These are phyloP conservation scores for Rutpela maculata DNA, from an alignment of 2,888 invertebrate species.

Conservation along the genomic window DNA sequence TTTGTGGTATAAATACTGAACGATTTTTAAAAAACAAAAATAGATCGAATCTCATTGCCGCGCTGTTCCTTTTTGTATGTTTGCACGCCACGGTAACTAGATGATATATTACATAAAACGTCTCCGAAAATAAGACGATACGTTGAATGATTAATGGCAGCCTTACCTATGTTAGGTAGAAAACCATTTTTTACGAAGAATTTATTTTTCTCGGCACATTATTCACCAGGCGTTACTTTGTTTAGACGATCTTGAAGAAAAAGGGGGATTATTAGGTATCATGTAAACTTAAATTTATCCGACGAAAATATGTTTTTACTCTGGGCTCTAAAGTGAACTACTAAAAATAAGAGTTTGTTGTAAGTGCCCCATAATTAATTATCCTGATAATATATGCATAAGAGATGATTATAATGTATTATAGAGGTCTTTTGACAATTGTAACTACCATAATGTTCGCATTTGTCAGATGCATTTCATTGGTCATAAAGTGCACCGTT, in stretches of 20 bases:
- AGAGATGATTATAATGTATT: no score
- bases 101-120: constrained; percentile 34
- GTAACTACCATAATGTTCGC: no score
- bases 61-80: constrained; percentile 14
- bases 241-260: constrained; percentile 4
- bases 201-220: constrained; percentile 24
- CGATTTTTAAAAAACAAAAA: constrained; percentile 17
- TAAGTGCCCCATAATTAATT: background rate
- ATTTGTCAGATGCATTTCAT: no score
- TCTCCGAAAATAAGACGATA: constrained; percentile 37
- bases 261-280: background rate
- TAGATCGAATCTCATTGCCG: constrained; percentile 13
- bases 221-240: constrained; percentile 25
- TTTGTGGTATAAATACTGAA: background rate
- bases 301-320: background rate
- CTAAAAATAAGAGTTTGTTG: background rate
- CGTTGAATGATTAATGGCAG: constrained; percentile 31
- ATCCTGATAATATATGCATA: background rate
- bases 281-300: constrained; percentile 13
- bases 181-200: constrained; percentile 15
- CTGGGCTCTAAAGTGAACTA: background rate
- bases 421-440: no score
- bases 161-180: constrained; percentile 21
- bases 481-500: no score
- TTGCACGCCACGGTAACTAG: constrained; percentile 34